Conservation (phyloP, 2,888 invertebrate species). For the Chloroclysta siterata region DNA sequence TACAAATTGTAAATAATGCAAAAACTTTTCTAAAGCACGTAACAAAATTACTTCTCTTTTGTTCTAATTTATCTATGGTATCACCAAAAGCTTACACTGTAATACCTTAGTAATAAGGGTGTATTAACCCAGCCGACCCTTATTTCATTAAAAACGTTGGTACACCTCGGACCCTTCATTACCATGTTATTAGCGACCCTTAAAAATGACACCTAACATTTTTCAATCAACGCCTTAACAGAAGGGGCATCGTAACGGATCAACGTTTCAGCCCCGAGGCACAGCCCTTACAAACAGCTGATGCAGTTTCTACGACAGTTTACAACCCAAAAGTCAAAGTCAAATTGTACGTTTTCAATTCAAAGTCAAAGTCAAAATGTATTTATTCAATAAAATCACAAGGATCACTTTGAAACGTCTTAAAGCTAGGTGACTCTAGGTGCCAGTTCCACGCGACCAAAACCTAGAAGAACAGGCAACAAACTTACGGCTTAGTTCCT, state of each 20-base stretch:
- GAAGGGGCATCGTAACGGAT: conserved; percentile 24
- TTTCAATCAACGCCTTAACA: conserved; percentile 48
- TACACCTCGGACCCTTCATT: conserved; percentile 37
- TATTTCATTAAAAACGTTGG: conserved; percentile 25
- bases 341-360: too few relatives aligned
- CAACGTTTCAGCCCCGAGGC: conserved; percentile 29
- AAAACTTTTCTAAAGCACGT: too few relatives aligned
- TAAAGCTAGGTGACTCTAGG: too few relatives aligned
- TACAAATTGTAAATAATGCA: too few relatives aligned
- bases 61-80: background rate
- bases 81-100: conserved; percentile 13
- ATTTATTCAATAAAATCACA: too few relatives aligned
- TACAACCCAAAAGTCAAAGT: too few relatives aligned
- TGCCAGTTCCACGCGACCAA: too few relatives aligned
- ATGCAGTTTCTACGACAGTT: background rate
- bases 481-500: too few relatives aligned
- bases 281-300: conserved; percentile 48
- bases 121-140: conserved; percentile 13
- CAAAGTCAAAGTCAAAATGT: too few relatives aligned
- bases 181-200: conserved; percentile 43
- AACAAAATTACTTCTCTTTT: too few relatives aligned
- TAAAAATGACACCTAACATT: conserved; percentile 44
- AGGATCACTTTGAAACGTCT: too few relatives aligned
- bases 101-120: conserved; percentile 12
- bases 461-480: too few relatives aligned